phyloP scores from a whole-genome alignment of 2,797 vertebrate genomes.

The Diplodus puntazzo region DNA sequence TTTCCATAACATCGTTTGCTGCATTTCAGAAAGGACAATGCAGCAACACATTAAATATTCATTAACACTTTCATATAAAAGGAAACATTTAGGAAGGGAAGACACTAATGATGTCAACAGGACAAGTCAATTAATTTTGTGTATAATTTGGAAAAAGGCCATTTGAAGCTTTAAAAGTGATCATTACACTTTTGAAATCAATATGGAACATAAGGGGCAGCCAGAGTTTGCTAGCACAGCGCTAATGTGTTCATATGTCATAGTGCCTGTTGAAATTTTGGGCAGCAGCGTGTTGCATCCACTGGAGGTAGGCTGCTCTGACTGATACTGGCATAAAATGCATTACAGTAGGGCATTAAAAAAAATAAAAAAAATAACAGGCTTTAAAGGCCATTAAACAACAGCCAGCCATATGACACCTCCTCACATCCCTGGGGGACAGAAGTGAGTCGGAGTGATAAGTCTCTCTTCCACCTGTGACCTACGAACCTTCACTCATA shows the following conservation, averaged over 20 bases:
- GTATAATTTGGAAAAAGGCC: not conserved
- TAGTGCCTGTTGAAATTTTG: slow-evolving; percentile 1
- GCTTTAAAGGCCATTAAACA: not conserved
- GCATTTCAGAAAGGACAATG: not conserved
- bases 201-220: not conserved
- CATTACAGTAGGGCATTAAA: not conserved
- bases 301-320: not conserved
- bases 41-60: not conserved
- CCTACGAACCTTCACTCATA: slow-evolving; percentile 32
- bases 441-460: slow-evolving; percentile 16
- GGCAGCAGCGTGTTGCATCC: not conserved
- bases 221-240: not conserved
- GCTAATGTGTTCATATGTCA: not conserved
- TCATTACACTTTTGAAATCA: slow-evolving; percentile 13
- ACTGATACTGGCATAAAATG: not conserved
- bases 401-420: not conserved
- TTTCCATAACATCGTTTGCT: too few relatives aligned
- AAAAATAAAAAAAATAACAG: slow-evolving; percentile 3
- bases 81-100: too few relatives aligned
- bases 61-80: not conserved
- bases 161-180: slow-evolving; percentile 15
- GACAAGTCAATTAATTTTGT: not conserved
- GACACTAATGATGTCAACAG: not conserved
- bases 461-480: slow-evolving; percentile 29
- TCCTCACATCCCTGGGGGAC: not conserved